phyloP scores from a whole-genome alignment of 2,888 invertebrate genomes.

The Pterostichus niger region DNA sequence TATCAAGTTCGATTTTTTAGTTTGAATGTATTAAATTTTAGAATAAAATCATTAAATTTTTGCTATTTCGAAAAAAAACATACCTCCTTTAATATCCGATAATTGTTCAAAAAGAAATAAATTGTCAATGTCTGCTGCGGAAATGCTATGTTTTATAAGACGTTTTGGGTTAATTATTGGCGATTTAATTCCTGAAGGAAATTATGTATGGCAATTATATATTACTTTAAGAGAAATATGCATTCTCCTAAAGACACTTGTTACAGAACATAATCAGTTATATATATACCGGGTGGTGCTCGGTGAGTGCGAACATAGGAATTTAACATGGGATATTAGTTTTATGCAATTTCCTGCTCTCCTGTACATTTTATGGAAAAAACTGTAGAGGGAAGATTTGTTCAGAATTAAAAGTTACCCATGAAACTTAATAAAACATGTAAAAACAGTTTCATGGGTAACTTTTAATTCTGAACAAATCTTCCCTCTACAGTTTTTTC shows the following conservation, averaged over 20 bases:
- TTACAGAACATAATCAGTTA: slow-evolving; percentile 3
- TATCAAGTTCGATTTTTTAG: slow-evolving; percentile 30
- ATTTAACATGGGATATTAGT: too few species aligned
- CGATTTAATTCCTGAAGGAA: background rate
- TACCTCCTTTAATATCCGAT: slow-evolving; percentile 25
- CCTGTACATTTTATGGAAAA: too few species aligned
- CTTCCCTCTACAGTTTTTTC: too few species aligned
- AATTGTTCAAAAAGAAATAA: slow-evolving; percentile 30
- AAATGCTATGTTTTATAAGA: background rate
- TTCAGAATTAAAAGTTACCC: too few species aligned
- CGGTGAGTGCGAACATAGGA: too few species aligned
- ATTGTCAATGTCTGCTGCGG: background rate
- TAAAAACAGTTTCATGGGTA: too few species aligned
- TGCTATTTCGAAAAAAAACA: slow-evolving; percentile 18
- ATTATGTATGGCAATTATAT: background rate
- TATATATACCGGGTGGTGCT: too few species aligned
- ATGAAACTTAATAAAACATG: too few species aligned
- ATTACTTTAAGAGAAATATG: background rate
- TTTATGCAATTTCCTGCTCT: too few species aligned
- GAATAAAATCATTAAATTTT: slow-evolving; percentile 48
- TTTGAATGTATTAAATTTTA: slow-evolving; percentile 40
- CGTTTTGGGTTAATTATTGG: background rate
- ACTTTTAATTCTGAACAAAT: too few species aligned
- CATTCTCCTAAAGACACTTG: background rate
- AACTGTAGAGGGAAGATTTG: too few species aligned